Evolutionary conservation across 2,797 vertebrate species (phyloP).

Genomic region (Botia almorhae): DNA sequence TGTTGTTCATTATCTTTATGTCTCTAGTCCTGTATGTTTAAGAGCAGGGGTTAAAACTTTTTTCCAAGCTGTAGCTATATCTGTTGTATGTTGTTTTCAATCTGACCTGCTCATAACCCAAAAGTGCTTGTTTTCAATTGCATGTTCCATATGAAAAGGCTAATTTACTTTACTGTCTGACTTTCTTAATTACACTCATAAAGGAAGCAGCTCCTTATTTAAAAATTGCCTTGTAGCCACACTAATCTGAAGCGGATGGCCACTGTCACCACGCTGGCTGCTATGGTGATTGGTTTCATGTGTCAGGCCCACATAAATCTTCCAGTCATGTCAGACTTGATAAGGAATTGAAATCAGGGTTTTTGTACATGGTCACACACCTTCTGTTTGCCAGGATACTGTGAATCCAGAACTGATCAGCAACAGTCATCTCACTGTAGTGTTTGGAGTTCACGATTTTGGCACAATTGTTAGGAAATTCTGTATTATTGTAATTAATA

Average conservation of each 20-base stretch:
- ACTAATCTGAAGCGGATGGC: slow-evolving; percentile 54
- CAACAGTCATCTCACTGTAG: neutral
- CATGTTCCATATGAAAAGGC: slow-evolving; percentile 38
- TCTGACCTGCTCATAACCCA: slow-evolving; percentile 12
- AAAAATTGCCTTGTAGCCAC: slow-evolving; percentile 43
- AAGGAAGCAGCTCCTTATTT: slow-evolving; percentile 34
- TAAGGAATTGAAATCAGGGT: slow-evolving; percentile 31
- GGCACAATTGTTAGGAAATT: neutral
- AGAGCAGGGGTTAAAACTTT: neutral
- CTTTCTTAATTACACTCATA: slow-evolving; percentile 23
- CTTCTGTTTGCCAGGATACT: neutral
- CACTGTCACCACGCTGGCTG: slow-evolving; percentile 54
- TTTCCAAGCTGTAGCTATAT: neutral
- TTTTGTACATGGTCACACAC: slow-evolving; percentile 7
- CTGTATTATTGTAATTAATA: neutral
- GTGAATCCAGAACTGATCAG: neutral
- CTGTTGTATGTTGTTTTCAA: neutral
- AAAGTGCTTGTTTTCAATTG: slow-evolving; percentile 39
- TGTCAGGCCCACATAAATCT: slow-evolving; percentile 48
- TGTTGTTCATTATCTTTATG: neutral
- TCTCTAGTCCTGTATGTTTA: neutral
- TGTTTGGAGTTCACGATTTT: neutral
- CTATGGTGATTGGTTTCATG: slow-evolving; percentile 44
- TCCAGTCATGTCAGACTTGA: slow-evolving; percentile 23
- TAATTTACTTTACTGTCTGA: slow-evolving; percentile 48